Evolutionary conservation across 2,888 invertebrate species (phyloP).

Genomic region (Cantharis rustica): DNA sequence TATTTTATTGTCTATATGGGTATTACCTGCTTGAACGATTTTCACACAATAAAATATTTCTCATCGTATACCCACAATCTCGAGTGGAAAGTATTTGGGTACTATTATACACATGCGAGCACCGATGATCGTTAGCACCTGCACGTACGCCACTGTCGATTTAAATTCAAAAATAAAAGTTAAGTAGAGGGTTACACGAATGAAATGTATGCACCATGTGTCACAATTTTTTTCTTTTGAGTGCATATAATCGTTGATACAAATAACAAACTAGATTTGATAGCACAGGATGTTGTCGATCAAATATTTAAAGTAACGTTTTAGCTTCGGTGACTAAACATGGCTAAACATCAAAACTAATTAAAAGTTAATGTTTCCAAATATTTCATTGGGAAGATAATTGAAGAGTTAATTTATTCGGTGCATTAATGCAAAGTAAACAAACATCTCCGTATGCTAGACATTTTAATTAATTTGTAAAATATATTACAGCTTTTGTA

Average conservation of each 20-base stretch:
- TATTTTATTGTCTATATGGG: background rate
- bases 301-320: slow-evolving; percentile 8
- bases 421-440: background rate
- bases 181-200: background rate
- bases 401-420: background rate
- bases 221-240: background rate
- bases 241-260: background rate
- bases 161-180: background rate
- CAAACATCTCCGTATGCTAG: background rate
- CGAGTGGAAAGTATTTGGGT: background rate
- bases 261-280: slow-evolving; percentile 14
- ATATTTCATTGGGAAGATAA: background rate
- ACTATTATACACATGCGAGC: background rate
- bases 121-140: background rate
- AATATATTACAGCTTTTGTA: background rate
- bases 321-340: slow-evolving; percentile 3
- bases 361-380: background rate
- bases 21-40: background rate
- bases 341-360: background rate
- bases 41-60: background rate
- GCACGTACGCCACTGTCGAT: background rate
- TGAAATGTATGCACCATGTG: background rate
- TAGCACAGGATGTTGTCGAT: slow-evolving; percentile 19
- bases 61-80: background rate
- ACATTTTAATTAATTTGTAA: background rate